These are phyloP conservation scores for Ahaetulla prasina DNA, from an alignment of 2,113 vertebrate genomes.

Conservation along the genomic window DNA sequence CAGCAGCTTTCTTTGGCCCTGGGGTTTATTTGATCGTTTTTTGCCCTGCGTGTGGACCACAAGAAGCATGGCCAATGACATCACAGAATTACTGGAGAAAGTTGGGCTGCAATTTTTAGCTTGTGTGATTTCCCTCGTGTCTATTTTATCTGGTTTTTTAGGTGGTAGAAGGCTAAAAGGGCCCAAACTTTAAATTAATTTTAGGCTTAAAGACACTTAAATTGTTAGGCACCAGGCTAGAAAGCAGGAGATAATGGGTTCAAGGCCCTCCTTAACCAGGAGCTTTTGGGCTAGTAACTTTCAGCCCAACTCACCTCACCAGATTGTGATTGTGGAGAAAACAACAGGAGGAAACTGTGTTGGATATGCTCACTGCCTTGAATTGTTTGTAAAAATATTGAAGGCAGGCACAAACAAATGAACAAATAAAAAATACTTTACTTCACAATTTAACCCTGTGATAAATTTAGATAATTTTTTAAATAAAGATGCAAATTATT, in stretches of 20 bases:
- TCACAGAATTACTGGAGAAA: neutral
- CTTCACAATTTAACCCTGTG: neutral
- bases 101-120: neutral
- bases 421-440: neutral
- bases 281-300: neutral
- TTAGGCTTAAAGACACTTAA: neutral
- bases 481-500: neutral
- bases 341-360: neutral
- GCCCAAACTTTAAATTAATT: neutral
- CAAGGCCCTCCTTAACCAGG: neutral
- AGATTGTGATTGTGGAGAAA: neutral
- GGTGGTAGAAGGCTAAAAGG: neutral
- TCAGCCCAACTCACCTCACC: neutral
- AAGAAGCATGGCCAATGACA: neutral
- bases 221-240: neutral
- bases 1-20: neutral
- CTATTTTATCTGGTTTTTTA: neutral
- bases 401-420: neutral
- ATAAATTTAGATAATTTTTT: neutral
- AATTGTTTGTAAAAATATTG: neutral
- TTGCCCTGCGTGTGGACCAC: neutral
- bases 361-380: neutral
- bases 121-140: neutral
- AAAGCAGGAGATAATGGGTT: neutral
- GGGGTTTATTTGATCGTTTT: neutral